Evolutionary conservation across 2,888 invertebrate genomes (phyloP).

Genomic region (Trissolcus japonicus): DNA sequence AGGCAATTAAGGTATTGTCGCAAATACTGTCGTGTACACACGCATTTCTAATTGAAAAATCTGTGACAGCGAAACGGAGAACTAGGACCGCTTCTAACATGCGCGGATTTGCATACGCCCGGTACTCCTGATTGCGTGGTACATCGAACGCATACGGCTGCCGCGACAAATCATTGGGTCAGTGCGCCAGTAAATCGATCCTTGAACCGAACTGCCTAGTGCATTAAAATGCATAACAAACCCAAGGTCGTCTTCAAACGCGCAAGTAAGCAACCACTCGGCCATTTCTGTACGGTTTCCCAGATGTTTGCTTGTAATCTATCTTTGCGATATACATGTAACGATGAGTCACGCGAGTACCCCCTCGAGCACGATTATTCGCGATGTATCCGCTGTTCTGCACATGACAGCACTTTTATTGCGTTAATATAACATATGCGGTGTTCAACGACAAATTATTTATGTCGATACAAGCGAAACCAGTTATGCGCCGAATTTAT

Average conservation of each 20-base stretch:
- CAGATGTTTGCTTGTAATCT: conserved; percentile 44
- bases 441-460: conserved; percentile 28
- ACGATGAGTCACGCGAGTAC: conserved; percentile 52
- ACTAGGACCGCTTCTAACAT: conserved; percentile 43
- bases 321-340: conserved; percentile 44
- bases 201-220: conserved; percentile 50
- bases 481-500: conserved; percentile 23
- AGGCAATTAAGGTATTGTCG: conserved; percentile 43
- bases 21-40: conserved; percentile 11
- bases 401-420: background rate
- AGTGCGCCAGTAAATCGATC: conserved; percentile 57
- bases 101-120: conserved; percentile 50
- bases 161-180: conserved; percentile 56
- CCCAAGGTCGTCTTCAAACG: conserved; percentile 53
- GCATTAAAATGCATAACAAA: conserved; percentile 58
- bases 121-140: conserved; percentile 47
- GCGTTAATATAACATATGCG: conserved; percentile 28
- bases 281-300: conserved; percentile 47
- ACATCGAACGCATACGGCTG: conserved; percentile 38
- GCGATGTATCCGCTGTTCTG: background rate
- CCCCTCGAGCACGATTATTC: conserved; percentile 23
- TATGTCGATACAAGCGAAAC: conserved; percentile 3
- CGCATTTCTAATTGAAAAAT: conserved; percentile 31
- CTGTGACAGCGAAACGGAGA: conserved; percentile 22
- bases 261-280: conserved; percentile 35